Percentiles rank a stretch among this genome's conserved stretches.
These are phyloP conservation scores for Aegypius monachus DNA, from an alignment of 2,113 vertebrate species.

Conservation along the genomic window DNA sequence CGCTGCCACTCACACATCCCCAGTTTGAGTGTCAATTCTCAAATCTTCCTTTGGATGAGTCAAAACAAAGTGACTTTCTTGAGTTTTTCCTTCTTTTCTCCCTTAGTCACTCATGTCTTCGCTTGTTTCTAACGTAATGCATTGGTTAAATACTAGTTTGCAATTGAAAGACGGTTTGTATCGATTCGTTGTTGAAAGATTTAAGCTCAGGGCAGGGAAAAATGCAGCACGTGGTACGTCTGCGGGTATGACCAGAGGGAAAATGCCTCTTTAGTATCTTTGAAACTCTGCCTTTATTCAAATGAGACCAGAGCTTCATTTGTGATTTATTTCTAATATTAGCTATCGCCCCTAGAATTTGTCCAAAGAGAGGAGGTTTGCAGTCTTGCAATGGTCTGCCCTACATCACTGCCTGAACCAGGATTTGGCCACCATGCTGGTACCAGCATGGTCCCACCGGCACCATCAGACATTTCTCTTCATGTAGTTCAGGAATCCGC, in stretches of 20 bases:
- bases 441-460: rapidly evolving
- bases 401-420: background rate
- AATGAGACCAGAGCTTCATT: background rate
- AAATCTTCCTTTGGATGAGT: background rate
- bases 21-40: rapidly evolving
- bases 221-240: rapidly evolving
- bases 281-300: background rate
- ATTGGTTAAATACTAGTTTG: background rate
- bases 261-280: rapidly evolving
- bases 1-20: rapidly evolving
- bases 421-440: background rate
- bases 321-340: background rate
- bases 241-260: background rate
- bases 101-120: background rate
- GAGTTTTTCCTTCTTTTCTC: background rate
- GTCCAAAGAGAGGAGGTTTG: background rate
- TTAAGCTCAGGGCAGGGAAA: background rate
- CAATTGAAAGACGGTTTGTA: background rate
- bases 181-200: rapidly evolving
- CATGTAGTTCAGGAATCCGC: background rate
- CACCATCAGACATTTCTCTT: background rate
- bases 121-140: background rate
- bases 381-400: background rate
- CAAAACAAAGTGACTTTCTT: background rate
- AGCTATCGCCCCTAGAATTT: background rate